Evolutionary conservation across 2,888 invertebrate species (phyloP), one percentile per base, ranked within the genome.

Genomic region (Torymus auratus): DNA sequence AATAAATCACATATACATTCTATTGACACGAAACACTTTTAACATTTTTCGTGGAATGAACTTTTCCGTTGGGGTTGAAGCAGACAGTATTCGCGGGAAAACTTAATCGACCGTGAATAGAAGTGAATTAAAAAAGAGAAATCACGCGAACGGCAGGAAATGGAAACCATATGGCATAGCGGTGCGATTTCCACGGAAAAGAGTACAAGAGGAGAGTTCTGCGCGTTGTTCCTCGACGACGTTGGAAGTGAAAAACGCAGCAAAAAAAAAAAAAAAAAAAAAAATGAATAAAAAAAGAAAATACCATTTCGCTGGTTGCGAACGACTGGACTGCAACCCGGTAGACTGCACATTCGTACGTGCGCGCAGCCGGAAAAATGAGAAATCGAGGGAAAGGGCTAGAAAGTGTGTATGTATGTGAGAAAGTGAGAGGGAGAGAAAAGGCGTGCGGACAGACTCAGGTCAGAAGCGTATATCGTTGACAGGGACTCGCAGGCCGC

Each of bases 61-160:
- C 56, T 28, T 17, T 69, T 23, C 3, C 1, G 58, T 4, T 28
- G 28, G 1, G 28, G 3, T 7, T 28, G 7, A 28, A 28, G 28
- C 7, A 2, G 4, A 28, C 28, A 4, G 28, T 28, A 28, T 1
- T 28, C 28, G 28, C 28, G 28, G 3, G 4, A 67, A 52, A 17
- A 7, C 58, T 41, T 1, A 28, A n/a, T 41, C 52, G 15, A 58
- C 5, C 28, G 3, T 28, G 28, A 5, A 71, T 23, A 23, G n/a
- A 52, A 52, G 13, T 23, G 20, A 71, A 61, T 61, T 71, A 71
- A 53, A 52, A 71, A 61, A 50, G 20, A 71, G 60, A 71, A 62
- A 53, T 13, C 62, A 5, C 5, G 53, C 62, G 53, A 72, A 62
- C 62, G 62, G 53, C 23, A 52, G 52, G 23, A 72, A 72, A 62